Evolutionary conservation across 2,888 invertebrate species (phyloP).

Genomic region (Tenthredo distinguenda): DNA sequence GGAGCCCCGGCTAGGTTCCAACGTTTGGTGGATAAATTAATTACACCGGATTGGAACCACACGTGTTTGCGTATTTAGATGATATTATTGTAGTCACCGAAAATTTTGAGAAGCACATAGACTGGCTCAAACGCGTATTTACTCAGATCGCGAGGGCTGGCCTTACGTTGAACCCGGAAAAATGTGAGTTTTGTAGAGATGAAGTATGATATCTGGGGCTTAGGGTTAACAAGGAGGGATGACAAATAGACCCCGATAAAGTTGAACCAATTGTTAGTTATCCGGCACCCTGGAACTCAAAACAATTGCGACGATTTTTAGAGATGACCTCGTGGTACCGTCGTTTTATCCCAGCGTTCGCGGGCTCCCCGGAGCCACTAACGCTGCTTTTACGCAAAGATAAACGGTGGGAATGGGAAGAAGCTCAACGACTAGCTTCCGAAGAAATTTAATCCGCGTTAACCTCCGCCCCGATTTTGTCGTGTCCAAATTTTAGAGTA

Average conservation of each 20-base stretch:
- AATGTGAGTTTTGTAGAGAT: slow-evolving; percentile 61
- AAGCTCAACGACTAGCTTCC: background rate
- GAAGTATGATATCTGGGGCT: slow-evolving; percentile 55
- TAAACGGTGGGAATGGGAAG: background rate
- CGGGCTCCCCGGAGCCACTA: background rate
- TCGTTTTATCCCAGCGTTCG: background rate
- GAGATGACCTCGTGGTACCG: slow-evolving; percentile 60
- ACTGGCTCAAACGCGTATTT: slow-evolving; percentile 59
- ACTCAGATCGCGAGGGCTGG: slow-evolving; percentile 55
- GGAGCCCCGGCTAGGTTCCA: slow-evolving; percentile 66
- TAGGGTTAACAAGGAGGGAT: background rate
- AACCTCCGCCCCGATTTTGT: background rate
- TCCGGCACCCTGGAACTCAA: slow-evolving; percentile 26
- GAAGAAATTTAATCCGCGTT: background rate
- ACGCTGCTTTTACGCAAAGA: background rate
- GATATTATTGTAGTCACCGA: slow-evolving; percentile 60
- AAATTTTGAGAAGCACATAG: slow-evolving; percentile 60
- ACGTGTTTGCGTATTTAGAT: slow-evolving; percentile 63
- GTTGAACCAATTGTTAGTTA: slow-evolving; percentile 7
- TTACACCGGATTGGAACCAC: slow-evolving; percentile 61
- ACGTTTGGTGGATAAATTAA: slow-evolving; percentile 61
- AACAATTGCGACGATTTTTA: slow-evolving; percentile 60
- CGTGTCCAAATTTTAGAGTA: background rate
- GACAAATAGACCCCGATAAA: slow-evolving; percentile 7
- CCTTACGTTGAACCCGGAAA: slow-evolving; percentile 58